Conservation (phyloP, 2,797 vertebrate species). For the Neostethus bicornis region DNA sequence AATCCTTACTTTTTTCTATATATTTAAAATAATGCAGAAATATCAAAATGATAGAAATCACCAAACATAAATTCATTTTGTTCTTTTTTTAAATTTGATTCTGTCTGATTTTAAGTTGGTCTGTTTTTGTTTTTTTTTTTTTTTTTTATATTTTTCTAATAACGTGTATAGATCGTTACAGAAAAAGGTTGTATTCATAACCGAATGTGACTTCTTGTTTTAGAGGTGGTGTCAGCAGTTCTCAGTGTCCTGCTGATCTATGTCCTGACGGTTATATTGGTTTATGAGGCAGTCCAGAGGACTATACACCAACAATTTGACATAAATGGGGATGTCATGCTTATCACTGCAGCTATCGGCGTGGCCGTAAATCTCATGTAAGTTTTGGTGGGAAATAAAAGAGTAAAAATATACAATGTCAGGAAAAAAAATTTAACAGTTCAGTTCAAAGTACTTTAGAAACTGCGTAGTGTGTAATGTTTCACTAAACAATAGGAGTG, state of each 20-base stretch:
- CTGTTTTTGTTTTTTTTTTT: too few relatives aligned
- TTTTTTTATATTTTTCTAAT: too few relatives aligned
- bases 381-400: conserved; percentile 53
- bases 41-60: too few relatives aligned
- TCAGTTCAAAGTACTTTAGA: conserved; percentile 15
- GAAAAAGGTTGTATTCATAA: not conserved
- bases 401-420: not conserved
- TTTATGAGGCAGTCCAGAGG: conserved; percentile 95
- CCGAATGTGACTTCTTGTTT: conserved; percentile 48
- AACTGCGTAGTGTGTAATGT: conserved; percentile 4
- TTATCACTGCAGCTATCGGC: conserved; percentile 95
- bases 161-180: too few relatives aligned
- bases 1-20: too few relatives aligned
- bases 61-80: not conserved
- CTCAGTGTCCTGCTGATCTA: conserved; percentile 94
- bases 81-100: not conserved
- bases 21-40: too few relatives aligned
- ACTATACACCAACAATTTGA: conserved; percentile 91
- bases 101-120: not conserved
- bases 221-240: conserved; percentile 94
- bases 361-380: conserved; percentile 97
- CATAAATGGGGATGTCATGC: conserved; percentile 97
- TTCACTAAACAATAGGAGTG: not conserved
- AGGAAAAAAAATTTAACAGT: not conserved
- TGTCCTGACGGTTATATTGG: conserved; percentile 88